Evolutionary conservation across 2,113 vertebrate genomes (phyloP).

Genomic region (Hippolais icterina): DNA sequence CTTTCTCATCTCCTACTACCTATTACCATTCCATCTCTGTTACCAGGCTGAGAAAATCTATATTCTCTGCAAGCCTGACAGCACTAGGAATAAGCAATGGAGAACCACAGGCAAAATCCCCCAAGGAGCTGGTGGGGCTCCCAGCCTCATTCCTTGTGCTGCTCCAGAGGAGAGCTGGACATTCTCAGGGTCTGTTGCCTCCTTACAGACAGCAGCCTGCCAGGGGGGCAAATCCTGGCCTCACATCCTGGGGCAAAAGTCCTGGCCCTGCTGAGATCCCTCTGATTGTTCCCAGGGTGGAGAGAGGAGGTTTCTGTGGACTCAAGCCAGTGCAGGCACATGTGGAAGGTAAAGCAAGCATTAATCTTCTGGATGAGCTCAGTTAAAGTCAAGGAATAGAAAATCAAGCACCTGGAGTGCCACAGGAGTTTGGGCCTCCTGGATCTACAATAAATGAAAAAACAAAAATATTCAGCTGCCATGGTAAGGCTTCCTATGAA

Average conservation of each 20-base stretch:
- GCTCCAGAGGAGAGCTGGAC: neutral
- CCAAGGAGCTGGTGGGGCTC: neutral
- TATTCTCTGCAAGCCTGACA: neutral
- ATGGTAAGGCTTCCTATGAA: neutral
- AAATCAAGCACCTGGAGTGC: neutral
- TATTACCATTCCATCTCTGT: neutral
- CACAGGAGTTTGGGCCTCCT: neutral
- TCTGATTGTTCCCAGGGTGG: neutral
- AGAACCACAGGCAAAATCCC: neutral
- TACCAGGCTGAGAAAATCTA: neutral
- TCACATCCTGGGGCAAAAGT: neutral
- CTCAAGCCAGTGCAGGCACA: neutral
- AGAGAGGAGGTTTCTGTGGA: neutral
- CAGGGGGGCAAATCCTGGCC: neutral
- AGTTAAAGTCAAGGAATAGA: neutral
- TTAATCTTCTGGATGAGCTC: neutral
- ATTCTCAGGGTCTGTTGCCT: accelerated
- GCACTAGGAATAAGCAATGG: neutral
- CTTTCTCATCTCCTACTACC: neutral
- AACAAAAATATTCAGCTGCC: neutral
- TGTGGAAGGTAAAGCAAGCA: neutral
- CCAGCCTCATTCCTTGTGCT: neutral
- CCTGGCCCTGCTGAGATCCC: neutral
- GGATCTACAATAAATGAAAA: neutral
- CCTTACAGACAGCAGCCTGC: neutral